Conservation (phyloP, 1,140 invertebrate species). For the Acromyrmex charruanus region DNA sequence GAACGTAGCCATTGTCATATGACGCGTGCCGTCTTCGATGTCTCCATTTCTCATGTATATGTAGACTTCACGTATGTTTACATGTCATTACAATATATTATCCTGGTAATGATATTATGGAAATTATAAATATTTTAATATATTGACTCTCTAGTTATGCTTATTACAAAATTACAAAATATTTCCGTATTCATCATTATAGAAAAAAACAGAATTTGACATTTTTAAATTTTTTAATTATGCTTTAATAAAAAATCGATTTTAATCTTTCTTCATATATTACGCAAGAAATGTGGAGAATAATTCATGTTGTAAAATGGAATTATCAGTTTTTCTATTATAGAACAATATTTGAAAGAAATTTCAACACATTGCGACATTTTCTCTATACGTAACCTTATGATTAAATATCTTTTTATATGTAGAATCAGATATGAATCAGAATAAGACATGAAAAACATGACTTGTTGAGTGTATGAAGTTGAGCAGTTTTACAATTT, state of each 20-base stretch:
- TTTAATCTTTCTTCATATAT: background rate
- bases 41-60: background rate
- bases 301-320: background rate
- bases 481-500: background rate
- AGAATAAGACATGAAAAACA: background rate
- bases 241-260: background rate
- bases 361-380: too few relatives aligned
- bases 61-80: background rate
- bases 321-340: background rate
- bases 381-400: background rate
- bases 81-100: background rate
- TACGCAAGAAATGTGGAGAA: background rate
- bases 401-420: background rate
- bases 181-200: conserved; percentile 17
- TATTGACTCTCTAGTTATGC: background rate
- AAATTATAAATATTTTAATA: conserved; percentile 25
- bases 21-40: conserved; percentile 16
- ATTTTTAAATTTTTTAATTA: background rate
- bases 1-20: background rate
- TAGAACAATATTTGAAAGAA: background rate
- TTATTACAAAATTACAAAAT: conserved; percentile 19
- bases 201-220: background rate
- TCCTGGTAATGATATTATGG: conserved; percentile 6
- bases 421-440: too few relatives aligned
- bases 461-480: background rate